These are phyloP conservation scores for Epinephelus fuscoguttatus DNA, from an alignment of 2,113 vertebrate species.

Conservation along the genomic window DNA sequence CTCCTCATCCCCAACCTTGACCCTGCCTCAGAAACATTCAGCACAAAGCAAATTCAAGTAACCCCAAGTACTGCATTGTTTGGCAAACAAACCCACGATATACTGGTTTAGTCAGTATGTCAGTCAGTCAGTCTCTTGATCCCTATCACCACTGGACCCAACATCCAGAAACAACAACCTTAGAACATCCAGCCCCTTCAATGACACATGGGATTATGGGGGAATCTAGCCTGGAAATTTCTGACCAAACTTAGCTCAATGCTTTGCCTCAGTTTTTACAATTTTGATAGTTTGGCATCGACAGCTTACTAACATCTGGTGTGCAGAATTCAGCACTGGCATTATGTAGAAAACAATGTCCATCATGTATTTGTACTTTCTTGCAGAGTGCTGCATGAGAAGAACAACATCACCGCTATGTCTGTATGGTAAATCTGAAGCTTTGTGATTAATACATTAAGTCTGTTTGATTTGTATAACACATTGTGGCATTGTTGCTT, in stretches of 20 bases:
- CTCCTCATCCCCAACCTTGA: conserved; percentile 58
- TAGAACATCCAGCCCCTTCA: conserved; percentile 77
- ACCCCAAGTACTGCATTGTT: neutral
- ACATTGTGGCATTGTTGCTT: too few species aligned
- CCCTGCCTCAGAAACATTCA: conserved; percentile 39
- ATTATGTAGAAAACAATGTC: neutral
- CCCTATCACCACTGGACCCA: neutral
- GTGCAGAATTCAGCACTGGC: too few species aligned
- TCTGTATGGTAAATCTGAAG: neutral
- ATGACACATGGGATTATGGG: neutral
- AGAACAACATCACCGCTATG: neutral
- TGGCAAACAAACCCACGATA: conserved; percentile 19
- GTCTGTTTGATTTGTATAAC: too few species aligned
- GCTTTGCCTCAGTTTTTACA: neutral
- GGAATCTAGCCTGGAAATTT: neutral
- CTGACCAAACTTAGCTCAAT: neutral
- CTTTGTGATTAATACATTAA: too few species aligned
- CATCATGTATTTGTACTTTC: neutral
- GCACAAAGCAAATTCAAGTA: conserved; percentile 40
- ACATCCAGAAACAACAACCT: neutral
- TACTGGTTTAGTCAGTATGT: conserved; percentile 5
- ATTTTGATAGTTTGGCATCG: neutral
- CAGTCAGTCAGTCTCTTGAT: neutral
- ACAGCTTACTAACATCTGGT: neutral
- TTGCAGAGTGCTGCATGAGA: neutral